phyloP scores from a whole-genome alignment of 2,888 invertebrate genomes.

The Gymnocheta viridis region DNA sequence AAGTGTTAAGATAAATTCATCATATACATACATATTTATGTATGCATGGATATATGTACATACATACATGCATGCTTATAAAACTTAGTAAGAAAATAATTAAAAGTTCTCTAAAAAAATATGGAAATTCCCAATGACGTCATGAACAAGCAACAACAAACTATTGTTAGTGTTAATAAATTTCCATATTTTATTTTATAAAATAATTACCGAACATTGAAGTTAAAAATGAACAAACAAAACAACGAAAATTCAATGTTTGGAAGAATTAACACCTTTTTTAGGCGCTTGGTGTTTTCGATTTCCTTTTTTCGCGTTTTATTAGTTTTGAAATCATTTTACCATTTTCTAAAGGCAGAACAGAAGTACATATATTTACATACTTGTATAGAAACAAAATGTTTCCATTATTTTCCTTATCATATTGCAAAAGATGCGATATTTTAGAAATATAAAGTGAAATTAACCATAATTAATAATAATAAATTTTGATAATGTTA shows the following conservation, averaged over 20 bases:
- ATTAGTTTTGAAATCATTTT: not conserved
- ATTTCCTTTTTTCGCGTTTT: not conserved
- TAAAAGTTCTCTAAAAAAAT: not conserved
- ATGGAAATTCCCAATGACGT: slow-evolving; percentile 40
- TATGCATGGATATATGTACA: not conserved
- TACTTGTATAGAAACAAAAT: too few species aligned
- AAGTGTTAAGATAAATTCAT: not conserved
- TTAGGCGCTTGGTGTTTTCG: too few species aligned
- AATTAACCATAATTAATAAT: slow-evolving; percentile 12
- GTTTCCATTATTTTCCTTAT: too few species aligned
- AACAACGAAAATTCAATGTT: not conserved
- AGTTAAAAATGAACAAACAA: slow-evolving; percentile 22
- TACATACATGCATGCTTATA: not conserved
- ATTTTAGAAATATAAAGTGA: not conserved
- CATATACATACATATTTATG: not conserved
- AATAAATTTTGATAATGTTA: slow-evolving; percentile 31
- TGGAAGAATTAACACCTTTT: not conserved
- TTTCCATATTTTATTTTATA: not conserved
- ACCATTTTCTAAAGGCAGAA: not conserved
- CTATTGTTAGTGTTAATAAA: slow-evolving; percentile 8
- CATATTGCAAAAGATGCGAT: not conserved
- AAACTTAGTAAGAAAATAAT: not conserved
- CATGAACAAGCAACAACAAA: slow-evolving; percentile 41
- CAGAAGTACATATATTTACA: too few species aligned
- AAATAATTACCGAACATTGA: not conserved